phyloP scores from a whole-genome alignment of 2,888 invertebrate species.

The Heteropelma amictum region DNA sequence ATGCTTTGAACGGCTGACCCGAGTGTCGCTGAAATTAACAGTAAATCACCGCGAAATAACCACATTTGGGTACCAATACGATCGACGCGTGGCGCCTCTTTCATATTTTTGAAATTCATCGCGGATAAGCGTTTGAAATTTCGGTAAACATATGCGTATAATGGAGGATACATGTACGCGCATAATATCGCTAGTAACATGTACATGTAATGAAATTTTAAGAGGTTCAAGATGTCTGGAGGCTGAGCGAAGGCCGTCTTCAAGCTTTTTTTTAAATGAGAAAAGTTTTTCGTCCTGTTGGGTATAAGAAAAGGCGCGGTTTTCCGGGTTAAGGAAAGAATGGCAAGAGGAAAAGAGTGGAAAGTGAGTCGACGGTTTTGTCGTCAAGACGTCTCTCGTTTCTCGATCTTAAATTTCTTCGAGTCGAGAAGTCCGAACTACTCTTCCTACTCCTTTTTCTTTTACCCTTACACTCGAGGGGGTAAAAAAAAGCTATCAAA shows the following conservation, averaged over 20 bases:
- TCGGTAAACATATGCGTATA: too few relatives aligned
- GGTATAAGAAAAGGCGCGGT: constrained; percentile 32
- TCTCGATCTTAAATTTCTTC: constrained; percentile 26
- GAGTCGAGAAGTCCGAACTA: constrained; percentile 23
- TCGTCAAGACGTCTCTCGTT: constrained; percentile 31
- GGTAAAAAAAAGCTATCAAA: background rate
- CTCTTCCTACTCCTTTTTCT: background rate
- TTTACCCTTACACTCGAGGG: background rate
- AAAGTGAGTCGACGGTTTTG: constrained; percentile 38
- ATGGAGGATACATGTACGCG: too few relatives aligned
- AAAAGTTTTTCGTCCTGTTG: constrained; percentile 44
- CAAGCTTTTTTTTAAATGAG: constrained; percentile 46
- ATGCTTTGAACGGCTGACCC: too few relatives aligned
- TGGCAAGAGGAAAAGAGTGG: constrained; percentile 15
- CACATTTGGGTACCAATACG: too few relatives aligned
- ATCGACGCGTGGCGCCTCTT: too few relatives aligned
- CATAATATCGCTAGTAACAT: too few relatives aligned
- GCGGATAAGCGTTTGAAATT: too few relatives aligned
- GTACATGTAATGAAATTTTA: too few relatives aligned
- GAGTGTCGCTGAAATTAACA: too few relatives aligned
- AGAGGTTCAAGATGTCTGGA: constrained; percentile 5
- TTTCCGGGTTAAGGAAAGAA: background rate
- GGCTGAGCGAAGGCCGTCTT: constrained; percentile 3
- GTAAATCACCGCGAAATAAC: too few relatives aligned
- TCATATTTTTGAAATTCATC: too few relatives aligned